A percentile compares a stretch with the other conserved stretches of the same genome.
These are phyloP conservation scores for Xylota segnis DNA, from an alignment of 2,888 invertebrate genomes.

Conservation along the genomic window DNA sequence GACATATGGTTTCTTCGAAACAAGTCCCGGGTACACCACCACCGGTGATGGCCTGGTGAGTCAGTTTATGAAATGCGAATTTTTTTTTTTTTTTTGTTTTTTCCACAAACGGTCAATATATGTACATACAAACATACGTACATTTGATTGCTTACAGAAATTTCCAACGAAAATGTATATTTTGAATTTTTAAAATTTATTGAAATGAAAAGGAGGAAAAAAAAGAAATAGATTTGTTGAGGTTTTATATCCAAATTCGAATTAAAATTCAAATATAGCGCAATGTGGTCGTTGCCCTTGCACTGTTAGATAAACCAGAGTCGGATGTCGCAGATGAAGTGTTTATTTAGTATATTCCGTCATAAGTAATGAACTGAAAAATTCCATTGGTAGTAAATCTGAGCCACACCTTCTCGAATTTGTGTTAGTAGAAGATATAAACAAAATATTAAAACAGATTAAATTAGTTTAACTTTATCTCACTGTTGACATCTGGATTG, in stretches of 20 bases:
- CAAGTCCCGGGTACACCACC: background rate
- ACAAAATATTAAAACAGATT: background rate
- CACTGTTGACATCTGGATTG: background rate
- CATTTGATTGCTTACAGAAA: conserved; percentile 17
- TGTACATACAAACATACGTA: no score
- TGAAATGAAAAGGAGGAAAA: background rate
- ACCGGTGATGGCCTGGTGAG: background rate
- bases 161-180: background rate
- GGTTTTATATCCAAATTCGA: background rate
- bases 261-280: background rate
- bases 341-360: background rate
- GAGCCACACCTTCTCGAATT: background rate
- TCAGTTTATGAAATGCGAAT: conserved; percentile 29
- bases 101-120: conserved; percentile 1
- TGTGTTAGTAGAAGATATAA: background rate
- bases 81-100: no score
- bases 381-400: background rate
- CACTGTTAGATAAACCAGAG: background rate
- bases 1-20: conserved; percentile 39
- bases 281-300: conserved; percentile 22
- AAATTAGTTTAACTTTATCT: background rate
- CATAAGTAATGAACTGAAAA: background rate
- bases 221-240: background rate
- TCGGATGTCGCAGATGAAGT: background rate
- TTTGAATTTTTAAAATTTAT: background rate